Percentiles rank a stretch among this genome's conserved stretches.
phyloP scores from a whole-genome alignment of 1,140 invertebrate genomes.

The Calliopsis andreniformis region DNA sequence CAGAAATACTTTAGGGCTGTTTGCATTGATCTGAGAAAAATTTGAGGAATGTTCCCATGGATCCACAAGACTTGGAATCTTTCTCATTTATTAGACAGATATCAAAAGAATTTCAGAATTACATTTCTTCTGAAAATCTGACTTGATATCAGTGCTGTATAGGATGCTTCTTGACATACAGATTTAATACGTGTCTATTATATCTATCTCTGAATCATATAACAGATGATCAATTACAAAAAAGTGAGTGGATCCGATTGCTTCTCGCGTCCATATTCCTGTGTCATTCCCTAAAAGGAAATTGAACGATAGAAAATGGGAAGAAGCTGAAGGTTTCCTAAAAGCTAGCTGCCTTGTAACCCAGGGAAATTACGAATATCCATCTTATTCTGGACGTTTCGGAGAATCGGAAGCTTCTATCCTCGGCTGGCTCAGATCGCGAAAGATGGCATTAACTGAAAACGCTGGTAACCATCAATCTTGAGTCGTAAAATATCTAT shows the following conservation, averaged over 20 bases:
- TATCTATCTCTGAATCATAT: no score
- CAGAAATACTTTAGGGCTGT: no score
- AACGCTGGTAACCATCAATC: conserved; percentile 70
- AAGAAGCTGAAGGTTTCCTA: background rate
- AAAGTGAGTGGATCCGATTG: background rate
- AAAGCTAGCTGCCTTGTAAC: conserved; percentile 1
- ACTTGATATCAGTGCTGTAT: no score
- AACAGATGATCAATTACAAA: background rate
- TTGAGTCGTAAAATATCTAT: conserved; percentile 66
- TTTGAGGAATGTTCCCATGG: no score
- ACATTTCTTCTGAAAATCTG: no score
- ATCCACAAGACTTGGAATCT: no score
- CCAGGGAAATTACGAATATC: conserved; percentile 73
- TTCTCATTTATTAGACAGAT: no score
- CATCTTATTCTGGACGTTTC: conserved; percentile 69
- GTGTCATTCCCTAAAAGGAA: background rate
- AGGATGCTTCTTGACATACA: no score
- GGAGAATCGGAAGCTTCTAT: conserved; percentile 52
- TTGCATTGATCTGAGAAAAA: no score
- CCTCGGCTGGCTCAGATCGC: conserved; percentile 30
- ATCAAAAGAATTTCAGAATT: no score
- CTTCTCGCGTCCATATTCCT: no score
- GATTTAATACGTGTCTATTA: no score
- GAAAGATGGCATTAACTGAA: conserved; percentile 64
- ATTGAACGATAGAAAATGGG: conserved; percentile 14